A percentile compares a stretch with the other conserved stretches of the same genome.
These are phyloP conservation scores for Protomyctophum bolini DNA, from an alignment of 2,113 vertebrate genomes.

Conservation along the genomic window DNA sequence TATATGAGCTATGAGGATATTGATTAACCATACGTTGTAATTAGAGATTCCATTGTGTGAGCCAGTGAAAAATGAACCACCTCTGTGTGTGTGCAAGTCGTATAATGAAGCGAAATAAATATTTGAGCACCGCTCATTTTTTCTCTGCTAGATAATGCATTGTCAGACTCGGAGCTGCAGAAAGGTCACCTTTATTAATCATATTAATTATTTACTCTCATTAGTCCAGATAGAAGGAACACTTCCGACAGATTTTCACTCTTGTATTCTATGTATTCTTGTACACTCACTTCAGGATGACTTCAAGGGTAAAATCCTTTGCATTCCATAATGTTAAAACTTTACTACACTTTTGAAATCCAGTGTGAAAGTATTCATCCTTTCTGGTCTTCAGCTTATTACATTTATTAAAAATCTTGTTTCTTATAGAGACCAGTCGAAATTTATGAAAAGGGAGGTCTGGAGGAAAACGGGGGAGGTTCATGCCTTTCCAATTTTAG, in stretches of 20 bases:
- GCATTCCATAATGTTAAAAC: constrained; percentile 34
- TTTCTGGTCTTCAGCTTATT: no score
- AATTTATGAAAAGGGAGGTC: no score
- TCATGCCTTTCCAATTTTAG: no score
- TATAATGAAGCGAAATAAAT: constrained; percentile 48
- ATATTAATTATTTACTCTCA: constrained; percentile 74
- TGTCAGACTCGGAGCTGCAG: constrained; percentile 50
- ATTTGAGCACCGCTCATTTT: constrained; percentile 23
- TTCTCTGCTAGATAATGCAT: constrained; percentile 43
- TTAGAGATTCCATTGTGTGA: constrained; percentile 34
- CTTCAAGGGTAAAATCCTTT: constrained; percentile 46
- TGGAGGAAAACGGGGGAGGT: no score
- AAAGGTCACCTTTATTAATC: constrained; percentile 77
- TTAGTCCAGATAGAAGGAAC: constrained; percentile 68
- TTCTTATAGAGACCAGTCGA: no score
- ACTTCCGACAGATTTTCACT: constrained; percentile 43
- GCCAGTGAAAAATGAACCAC: constrained; percentile 25
- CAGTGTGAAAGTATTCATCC: background rate
- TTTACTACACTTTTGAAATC: constrained; percentile 8
- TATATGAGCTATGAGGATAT: constrained; percentile 51
- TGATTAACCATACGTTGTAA: constrained; percentile 51
- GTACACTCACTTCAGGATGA: constrained; percentile 61
- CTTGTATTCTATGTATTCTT: constrained; percentile 65
- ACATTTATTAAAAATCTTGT: no score
- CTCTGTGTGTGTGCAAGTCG: constrained; percentile 23